These are phyloP conservation scores for Crenuchus spilurus DNA, from an alignment of 2,797 vertebrate genomes.

Conservation along the genomic window DNA sequence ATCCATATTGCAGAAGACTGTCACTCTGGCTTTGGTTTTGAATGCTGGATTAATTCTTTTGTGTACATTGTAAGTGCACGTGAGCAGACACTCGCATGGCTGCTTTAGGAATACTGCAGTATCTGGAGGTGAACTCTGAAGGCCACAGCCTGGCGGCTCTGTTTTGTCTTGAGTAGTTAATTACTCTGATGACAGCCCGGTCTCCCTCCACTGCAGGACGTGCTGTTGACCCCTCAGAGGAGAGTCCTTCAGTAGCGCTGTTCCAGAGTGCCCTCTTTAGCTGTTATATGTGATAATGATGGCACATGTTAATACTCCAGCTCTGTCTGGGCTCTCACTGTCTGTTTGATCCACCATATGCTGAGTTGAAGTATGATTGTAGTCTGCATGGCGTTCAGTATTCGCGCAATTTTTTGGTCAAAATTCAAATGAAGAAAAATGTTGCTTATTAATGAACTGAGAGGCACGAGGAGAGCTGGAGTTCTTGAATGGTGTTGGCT, in stretches of 20 bases:
- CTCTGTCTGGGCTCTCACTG: background rate
- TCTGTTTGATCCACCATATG: background rate
- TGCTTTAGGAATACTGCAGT: slow-evolving; percentile 1
- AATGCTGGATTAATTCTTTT: background rate
- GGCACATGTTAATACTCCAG: background rate
- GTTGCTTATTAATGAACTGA: too few relatives aligned
- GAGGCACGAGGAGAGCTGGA: too few relatives aligned
- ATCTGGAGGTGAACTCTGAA: slow-evolving; percentile 36
- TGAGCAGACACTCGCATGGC: background rate
- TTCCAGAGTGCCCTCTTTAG: background rate
- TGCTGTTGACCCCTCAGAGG: slow-evolving; percentile 13
- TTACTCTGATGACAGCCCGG: slow-evolving; percentile 49
- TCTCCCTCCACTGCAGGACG: slow-evolving; percentile 1
- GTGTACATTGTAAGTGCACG: background rate
- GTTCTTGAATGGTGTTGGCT: too few relatives aligned
- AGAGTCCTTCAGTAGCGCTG: background rate
- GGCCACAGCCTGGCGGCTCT: slow-evolving; percentile 30
- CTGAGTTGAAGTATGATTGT: background rate
- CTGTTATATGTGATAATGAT: slow-evolving; percentile 5
- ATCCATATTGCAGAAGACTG: too few relatives aligned
- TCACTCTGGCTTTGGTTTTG: background rate
- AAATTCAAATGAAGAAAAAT: too few relatives aligned
- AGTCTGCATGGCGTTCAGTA: too few relatives aligned
- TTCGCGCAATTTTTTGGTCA: too few relatives aligned
- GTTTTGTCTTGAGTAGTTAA: slow-evolving; percentile 46